Evolutionary conservation across 2,113 vertebrate genomes (phyloP).

Genomic region (Pedionomus torquatus): DNA sequence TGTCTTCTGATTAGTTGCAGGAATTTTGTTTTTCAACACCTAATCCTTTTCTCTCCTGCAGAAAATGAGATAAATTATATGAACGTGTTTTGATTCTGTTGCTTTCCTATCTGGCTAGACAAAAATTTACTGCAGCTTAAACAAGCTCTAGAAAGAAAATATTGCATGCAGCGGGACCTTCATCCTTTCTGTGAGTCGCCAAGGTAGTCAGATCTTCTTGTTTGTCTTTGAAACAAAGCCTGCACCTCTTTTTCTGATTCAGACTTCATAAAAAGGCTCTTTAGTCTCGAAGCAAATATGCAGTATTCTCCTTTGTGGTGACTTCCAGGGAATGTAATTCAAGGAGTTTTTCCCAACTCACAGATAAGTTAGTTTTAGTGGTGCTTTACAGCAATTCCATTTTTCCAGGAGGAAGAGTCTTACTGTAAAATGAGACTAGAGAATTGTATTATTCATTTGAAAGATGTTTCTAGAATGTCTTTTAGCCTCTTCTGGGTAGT

Average conservation of each 20-base stretch:
- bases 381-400: slow-evolving; percentile 45
- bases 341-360: slow-evolving; percentile 35
- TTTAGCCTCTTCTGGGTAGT: slow-evolving; percentile 20
- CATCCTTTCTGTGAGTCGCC: slow-evolving; percentile 3
- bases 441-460: slow-evolving; percentile 50
- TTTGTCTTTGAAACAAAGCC: slow-evolving; percentile 18
- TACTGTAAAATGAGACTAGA: slow-evolving; percentile 38
- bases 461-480: slow-evolving; percentile 57
- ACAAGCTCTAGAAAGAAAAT: slow-evolving; percentile 31
- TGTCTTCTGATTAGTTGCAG: neutral
- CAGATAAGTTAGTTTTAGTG: slow-evolving; percentile 47
- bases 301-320: slow-evolving; percentile 33
- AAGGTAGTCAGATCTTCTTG: neutral
- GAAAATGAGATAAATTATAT: neutral
- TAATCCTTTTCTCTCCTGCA: neutral
- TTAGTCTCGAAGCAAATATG: slow-evolving; percentile 21
- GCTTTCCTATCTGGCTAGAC: neutral
- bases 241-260: neutral
- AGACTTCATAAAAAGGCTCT: slow-evolving; percentile 8
- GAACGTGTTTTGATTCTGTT: neutral
- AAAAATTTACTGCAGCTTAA: neutral
- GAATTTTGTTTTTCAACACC: slow-evolving; percentile 10
- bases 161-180: neutral
- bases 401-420: slow-evolving; percentile 40
- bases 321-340: slow-evolving; percentile 28